Evolutionary conservation across 2,797 vertebrate genomes (phyloP).

Genomic region (Hoplostethus mediterraneus): DNA sequence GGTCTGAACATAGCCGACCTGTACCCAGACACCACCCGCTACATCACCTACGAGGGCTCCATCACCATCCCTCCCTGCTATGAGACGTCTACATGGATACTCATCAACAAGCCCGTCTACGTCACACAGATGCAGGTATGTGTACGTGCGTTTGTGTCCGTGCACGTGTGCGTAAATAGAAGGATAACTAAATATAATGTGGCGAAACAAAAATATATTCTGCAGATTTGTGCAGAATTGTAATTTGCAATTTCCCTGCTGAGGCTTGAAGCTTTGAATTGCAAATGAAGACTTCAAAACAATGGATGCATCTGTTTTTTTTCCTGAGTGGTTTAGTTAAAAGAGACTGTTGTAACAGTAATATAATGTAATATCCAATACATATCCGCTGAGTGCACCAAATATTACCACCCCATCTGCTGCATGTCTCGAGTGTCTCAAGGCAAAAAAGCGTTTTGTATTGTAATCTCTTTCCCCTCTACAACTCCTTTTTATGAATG

Average conservation of each 20-base stretch:
- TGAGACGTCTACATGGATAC: constrained; percentile 97
- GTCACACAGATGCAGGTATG: constrained; percentile 97
- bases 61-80: constrained; percentile 97
- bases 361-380: constrained; percentile 10
- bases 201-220: background rate
- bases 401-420: background rate
- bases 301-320: constrained; percentile 20
- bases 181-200: background rate
- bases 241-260: constrained; percentile 19
- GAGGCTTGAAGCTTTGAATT: constrained; percentile 38
- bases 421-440: background rate
- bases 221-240: constrained; percentile 11
- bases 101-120: constrained; percentile 98
- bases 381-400: background rate
- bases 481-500: background rate
- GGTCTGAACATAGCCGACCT: constrained; percentile 95
- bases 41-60: constrained; percentile 97
- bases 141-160: constrained; percentile 6
- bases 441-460: background rate
- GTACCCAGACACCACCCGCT: constrained; percentile 96
- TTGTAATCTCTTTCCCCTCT: background rate
- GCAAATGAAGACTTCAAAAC: constrained; percentile 37
- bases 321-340: constrained; percentile 22
- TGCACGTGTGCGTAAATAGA: background rate
- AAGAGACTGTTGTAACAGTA: constrained; percentile 22